These are phyloP conservation scores for Lepidothrix coronata DNA, from an alignment of 2,113 vertebrate species.

Conservation along the genomic window DNA sequence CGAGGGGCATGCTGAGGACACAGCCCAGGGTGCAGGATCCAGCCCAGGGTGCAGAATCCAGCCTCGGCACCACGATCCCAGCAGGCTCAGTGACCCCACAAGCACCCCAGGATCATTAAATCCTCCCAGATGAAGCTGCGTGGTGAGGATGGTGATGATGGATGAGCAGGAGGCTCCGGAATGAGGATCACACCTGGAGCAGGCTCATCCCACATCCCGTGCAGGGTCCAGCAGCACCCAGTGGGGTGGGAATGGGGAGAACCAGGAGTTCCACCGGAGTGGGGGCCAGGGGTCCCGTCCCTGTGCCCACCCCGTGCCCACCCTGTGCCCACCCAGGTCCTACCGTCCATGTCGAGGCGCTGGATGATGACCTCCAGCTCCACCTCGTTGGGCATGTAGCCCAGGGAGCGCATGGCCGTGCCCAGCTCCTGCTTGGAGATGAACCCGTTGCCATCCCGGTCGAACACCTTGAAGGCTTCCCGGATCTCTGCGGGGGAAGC, in stretches of 20 bases:
- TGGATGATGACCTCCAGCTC: conserved; percentile 96
- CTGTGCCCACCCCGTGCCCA: neutral
- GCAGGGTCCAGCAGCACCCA: rapidly evolving
- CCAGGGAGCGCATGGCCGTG: conserved; percentile 92
- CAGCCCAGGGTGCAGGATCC: neutral
- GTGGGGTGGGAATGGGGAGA: rapidly evolving
- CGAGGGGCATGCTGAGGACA: neutral
- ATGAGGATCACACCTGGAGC: neutral
- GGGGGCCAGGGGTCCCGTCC: rapidly evolving
- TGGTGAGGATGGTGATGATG: neutral
- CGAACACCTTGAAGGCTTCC: conserved; percentile 94
- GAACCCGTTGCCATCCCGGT: conserved; percentile 93
- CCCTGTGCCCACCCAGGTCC: neutral
- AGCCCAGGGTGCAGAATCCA: neutral
- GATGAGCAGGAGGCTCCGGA: neutral
- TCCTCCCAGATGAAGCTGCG: neutral
- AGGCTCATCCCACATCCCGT: neutral
- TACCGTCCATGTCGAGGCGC: conserved; percentile 95
- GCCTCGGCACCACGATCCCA: rapidly evolving
- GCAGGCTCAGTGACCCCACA: rapidly evolving
- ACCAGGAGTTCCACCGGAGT: rapidly evolving
- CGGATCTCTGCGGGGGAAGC: conserved; percentile 83
- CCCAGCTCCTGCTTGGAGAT: conserved; percentile 97
- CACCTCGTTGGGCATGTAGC: conserved; percentile 97
- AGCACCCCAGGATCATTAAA: neutral